Percentiles rank a stretch among this genome's conserved stretches.
Evolutionary conservation across 2,797 vertebrate species (phyloP).

Genomic region (Danio kyathit): DNA sequence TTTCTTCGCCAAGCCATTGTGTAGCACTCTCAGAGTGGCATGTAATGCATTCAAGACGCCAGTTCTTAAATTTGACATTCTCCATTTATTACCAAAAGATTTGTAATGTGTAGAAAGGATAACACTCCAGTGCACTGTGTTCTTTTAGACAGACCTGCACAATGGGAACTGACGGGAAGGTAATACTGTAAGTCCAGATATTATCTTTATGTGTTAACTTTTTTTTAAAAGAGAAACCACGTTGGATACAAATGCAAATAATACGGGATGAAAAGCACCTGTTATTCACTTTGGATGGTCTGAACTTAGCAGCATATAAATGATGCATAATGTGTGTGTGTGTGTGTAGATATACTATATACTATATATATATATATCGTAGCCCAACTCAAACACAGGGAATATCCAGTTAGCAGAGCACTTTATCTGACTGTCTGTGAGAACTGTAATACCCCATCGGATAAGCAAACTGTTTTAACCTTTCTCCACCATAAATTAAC

Average conservation of each 20-base stretch:
- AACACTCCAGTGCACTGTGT: conserved; percentile 78
- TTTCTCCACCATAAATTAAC: conserved; percentile 49
- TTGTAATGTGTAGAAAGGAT: conserved; percentile 85
- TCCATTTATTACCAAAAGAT: conserved; percentile 86
- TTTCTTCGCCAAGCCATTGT: not conserved
- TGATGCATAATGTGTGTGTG: conserved; percentile 76
- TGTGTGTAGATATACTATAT: not conserved
- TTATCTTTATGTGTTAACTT: conserved; percentile 63
- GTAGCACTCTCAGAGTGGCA: not conserved
- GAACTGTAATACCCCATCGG: conserved; percentile 42
- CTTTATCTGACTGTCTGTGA: conserved; percentile 80
- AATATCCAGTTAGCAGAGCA: conserved; percentile 75
- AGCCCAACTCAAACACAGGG: conserved; percentile 74
- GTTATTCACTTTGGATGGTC: conserved; percentile 84
- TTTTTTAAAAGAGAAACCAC: conserved; percentile 76
- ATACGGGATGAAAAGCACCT: conserved; percentile 81
- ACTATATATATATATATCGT: conserved; percentile 24
- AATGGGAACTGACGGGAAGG: conserved; percentile 81
- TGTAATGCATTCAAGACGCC: conserved; percentile 9
- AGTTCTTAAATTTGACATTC: conserved; percentile 51
- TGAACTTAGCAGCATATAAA: conserved; percentile 83
- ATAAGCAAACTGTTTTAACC: conserved; percentile 61
- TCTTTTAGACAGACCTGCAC: conserved; percentile 78
- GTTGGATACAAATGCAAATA: conserved; percentile 84
- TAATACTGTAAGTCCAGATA: conserved; percentile 84